Base-by-base conservation (phyloP, 2,797 vertebrate species). In the Amblyopsis hoosieri region DNA sequence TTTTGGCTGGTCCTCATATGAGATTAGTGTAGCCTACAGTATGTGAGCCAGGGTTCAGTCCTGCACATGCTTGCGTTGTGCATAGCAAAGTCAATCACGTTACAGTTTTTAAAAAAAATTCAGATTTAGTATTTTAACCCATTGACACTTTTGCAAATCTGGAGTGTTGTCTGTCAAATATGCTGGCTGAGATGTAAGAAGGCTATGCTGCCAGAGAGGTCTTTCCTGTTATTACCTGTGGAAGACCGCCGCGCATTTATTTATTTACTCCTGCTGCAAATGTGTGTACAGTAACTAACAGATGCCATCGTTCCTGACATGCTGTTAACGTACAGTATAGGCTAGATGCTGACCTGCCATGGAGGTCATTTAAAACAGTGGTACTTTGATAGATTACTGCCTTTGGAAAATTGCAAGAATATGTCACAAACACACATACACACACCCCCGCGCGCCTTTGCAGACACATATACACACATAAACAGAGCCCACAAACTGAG, bases 231-330 rank as follows among this genome's bases (percentile, higher is more conserved):
- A 62, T 81, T 62, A 64, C 49, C 53, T 63, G 23, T 72, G 85
- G 86, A 91, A 88, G 86, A 90, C 83, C 71, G 64, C 54, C 23
- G 23, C 3, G 0, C 23, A 29, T 29, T 62, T 72, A 55, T 62
- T 81, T 0, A 47, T 75, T 67, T 73, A 64, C 59, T 71, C 68
- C 69, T 71, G 59, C 57, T 11, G 33, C 60, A 37, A 62, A 46
- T 37, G 37, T 68, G 60, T 60, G 33, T 55, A 29, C 3, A 45
- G 51, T 54, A 42, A 66, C 23, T 33, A 54, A 52, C 50, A 47
- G 47, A 50, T 42, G 37, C 6, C 29, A 50, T 57, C 12, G 11
- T 57, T 57, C 60, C 23, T 47, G 48, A 61, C 15, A 62, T 57
- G 58, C 45, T 54, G 54, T 37, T 48, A 51, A 37, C 8, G 1